These are phyloP conservation scores for Sanderia malayensis DNA, from an alignment of 30 jellyfish, hydroid and myxozoan genomes.

Conservation along the genomic window DNA sequence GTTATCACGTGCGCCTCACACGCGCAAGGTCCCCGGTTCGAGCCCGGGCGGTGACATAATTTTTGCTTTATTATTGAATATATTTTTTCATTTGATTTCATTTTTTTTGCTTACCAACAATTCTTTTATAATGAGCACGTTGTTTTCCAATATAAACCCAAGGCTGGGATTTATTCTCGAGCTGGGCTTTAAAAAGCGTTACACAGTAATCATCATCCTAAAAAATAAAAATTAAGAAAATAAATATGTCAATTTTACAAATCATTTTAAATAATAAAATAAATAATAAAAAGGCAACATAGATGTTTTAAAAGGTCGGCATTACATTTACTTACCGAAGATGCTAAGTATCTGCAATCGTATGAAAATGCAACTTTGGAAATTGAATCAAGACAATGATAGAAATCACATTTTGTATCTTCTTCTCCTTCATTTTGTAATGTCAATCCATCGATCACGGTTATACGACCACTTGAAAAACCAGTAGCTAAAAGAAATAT, in stretches of 20 bases:
- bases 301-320: too few species aligned
- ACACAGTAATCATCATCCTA: conserved; percentile 80
- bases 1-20: conserved; percentile 3
- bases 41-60: conserved; percentile 1
- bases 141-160: conserved; percentile 87
- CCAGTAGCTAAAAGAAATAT: conserved; percentile 70
- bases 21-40: conserved; percentile 7
- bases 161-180: conserved; percentile 26
- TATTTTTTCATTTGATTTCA: neutral
- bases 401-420: conserved; percentile 41
- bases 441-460: conserved; percentile 59
- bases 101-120: conserved; percentile 59
- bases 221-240: neutral
- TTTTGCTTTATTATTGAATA: too few species aligned
- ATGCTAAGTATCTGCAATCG: conserved; percentile 65
- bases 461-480: conserved; percentile 71
- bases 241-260: neutral
- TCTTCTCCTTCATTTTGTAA: conserved; percentile 50
- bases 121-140: conserved; percentile 77
- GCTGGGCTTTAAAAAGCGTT: conserved; percentile 58
- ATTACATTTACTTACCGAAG: conserved; percentile 82
- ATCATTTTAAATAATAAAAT: neutral
- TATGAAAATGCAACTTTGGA: conserved; percentile 53
- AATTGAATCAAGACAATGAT: conserved; percentile 57
- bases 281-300: too few species aligned